Evolutionary conservation across 2,888 invertebrate genomes (phyloP), one percentile per base, ranked within the genome.

Genomic region (Loripinus fragilis): DNA sequence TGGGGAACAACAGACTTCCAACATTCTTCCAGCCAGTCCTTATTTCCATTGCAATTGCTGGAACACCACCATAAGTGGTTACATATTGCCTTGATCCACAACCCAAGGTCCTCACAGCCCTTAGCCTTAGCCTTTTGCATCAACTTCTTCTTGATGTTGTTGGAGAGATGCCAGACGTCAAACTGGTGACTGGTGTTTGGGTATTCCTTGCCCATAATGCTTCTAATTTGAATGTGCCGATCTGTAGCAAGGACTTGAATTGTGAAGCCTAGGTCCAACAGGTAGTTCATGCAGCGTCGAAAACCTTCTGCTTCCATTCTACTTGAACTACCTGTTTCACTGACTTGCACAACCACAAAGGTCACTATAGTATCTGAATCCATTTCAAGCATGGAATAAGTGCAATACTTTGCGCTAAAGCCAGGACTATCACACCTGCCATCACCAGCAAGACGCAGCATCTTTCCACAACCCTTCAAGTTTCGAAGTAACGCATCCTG

Each of bases 161-260:
- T 80, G 2, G 74, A 66, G 12, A 77, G 33, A 65, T 80, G 80
- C 80, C 77, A 80, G 15, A 77, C 77, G 65, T 77, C 76, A 76
- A 80, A 80, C 28, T 80, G 80, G 45, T 79, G 79, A 20, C 69
- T 30, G 20, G 64, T 68, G 7, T 71, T 28, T 7, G 48, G n/a
- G 42, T 38, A 68, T 23, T 73, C 25, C 28, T 73, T 76, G 17
- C 20, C 60, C 67, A 80, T 55, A 15, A 64, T 10, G 55, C 71
- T 74, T 35, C 73, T 41, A 7, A 80, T 80, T n/a, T 76, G 73
- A 23, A 77, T 72, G 72, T 77, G 77, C 17, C 81, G 33, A 65
- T 77, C 81, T 60, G 81, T 77, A 17, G 77, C 81, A 28, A 77
- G 23, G 0, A 72, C 52, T 33, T 30, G 23, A n/a, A 81, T 72